These are phyloP conservation scores for Emydoidea blandingii DNA, from an alignment of 2,797 vertebrate genomes.

Conservation along the genomic window DNA sequence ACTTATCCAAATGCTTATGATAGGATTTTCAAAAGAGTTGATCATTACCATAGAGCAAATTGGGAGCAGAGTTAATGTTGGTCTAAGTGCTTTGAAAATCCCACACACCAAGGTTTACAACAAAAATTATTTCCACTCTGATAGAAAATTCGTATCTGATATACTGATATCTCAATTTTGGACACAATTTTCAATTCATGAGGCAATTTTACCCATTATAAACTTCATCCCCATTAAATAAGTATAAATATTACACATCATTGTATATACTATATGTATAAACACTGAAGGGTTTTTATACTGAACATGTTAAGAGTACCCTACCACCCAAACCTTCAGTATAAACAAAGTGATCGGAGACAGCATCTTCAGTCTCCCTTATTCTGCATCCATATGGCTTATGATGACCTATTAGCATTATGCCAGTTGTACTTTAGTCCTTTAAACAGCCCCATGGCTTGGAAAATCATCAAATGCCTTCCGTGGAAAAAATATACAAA, in stretches of 20 bases:
- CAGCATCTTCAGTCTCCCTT: slow-evolving; percentile 43
- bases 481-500: slow-evolving; percentile 53
- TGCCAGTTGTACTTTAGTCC: slow-evolving; percentile 42
- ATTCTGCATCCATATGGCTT: slow-evolving; percentile 39
- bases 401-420: slow-evolving; percentile 64
- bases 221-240: slow-evolving; percentile 12
- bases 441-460: slow-evolving; percentile 66
- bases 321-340: slow-evolving; percentile 34
- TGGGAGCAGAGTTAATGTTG: not conserved
- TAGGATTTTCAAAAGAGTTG: not conserved
- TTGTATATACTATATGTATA: not conserved
- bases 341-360: slow-evolving; percentile 32
- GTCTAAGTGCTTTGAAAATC: not conserved
- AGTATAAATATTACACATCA: not conserved
- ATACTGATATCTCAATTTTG: not conserved
- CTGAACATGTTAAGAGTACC: slow-evolving; percentile 11
- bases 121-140: not conserved
- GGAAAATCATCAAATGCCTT: slow-evolving; percentile 74
- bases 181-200: not conserved
- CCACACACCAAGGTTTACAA: not conserved
- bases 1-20: not conserved
- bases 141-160: not conserved
- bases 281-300: not conserved
- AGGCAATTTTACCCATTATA: not conserved
- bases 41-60: not conserved